Evolutionary conservation across 1,140 invertebrate genomes (phyloP).

Genomic region (Linepithema humile): DNA sequence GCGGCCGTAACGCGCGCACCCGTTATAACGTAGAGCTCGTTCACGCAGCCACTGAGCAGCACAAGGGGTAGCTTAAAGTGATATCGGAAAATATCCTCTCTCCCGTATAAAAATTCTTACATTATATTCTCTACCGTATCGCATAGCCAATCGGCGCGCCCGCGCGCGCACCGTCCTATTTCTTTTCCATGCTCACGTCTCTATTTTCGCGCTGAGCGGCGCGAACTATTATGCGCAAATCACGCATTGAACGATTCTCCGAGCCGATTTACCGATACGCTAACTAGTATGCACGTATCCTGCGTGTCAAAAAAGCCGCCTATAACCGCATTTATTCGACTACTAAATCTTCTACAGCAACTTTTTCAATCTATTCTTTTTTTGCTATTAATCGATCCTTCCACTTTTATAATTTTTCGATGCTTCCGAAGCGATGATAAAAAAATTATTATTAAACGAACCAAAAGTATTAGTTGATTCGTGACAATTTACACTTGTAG

Average conservation of each 20-base stretch:
- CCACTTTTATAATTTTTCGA: constrained; percentile 36
- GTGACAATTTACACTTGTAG: not conserved
- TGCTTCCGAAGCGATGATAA: not conserved
- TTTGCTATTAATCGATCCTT: constrained; percentile 28
- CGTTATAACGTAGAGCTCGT: constrained; percentile 53
- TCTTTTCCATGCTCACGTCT: constrained; percentile 32
- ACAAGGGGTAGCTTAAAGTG: constrained; percentile 49
- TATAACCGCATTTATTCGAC: not conserved
- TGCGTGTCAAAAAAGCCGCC: not conserved
- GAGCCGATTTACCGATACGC: not conserved
- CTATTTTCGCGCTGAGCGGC: constrained; percentile 41
- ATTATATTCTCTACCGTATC: constrained; percentile 11
- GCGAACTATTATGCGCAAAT: constrained; percentile 29
- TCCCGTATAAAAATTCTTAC: constrained; percentile 47
- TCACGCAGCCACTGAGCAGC: constrained; percentile 54
- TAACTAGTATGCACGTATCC: not conserved
- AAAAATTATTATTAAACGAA: not conserved
- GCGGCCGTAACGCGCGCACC: constrained; percentile 37
- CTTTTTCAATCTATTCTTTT: constrained; percentile 2
- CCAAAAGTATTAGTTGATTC: not conserved
- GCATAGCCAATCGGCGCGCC: not conserved
- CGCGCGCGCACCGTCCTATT: constrained; percentile 29
- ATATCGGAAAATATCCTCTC: constrained; percentile 50
- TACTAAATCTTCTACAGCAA: not conserved
- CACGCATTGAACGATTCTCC: not conserved